A percentile compares a stretch with the other conserved stretches of the same genome.
phyloP scores from a whole-genome alignment of 2,888 invertebrate species.

The Cenopis cana region DNA sequence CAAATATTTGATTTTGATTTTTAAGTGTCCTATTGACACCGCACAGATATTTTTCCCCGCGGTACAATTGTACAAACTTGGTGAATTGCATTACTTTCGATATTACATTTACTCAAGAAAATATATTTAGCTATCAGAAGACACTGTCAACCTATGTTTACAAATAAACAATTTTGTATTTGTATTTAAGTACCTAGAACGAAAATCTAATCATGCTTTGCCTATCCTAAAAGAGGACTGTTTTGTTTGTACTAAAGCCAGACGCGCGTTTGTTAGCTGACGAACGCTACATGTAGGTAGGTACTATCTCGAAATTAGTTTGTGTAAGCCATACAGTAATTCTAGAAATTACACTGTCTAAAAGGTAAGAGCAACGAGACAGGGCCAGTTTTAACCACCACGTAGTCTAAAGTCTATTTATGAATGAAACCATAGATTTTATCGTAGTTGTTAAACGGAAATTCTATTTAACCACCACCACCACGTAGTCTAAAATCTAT shows the following conservation, averaged over 20 bases:
- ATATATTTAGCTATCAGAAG: no score
- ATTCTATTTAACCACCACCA: no score
- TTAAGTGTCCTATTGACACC: no score
- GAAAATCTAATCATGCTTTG: neutral
- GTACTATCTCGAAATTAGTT: neutral
- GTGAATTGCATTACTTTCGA: neutral
- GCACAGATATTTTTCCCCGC: neutral
- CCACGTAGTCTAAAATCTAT: no score
- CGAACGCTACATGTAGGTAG: neutral
- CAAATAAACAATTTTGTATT: no score
- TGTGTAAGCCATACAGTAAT: neutral
- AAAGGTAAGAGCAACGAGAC: neutral
- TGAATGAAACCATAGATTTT: no score
- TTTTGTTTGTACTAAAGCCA: neutral
- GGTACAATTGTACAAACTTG: neutral
- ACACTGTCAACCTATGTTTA: no score
- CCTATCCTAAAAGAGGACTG: neutral
- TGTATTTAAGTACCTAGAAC: no score
- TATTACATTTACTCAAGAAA: neutral
- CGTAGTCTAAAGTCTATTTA: no score
- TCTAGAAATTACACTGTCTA: neutral
- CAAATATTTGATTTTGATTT: no score
- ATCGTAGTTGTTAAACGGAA: no score
- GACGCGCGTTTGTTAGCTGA: neutral
- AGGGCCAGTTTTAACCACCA: no score